A percentile compares a stretch with the other conserved stretches of the same genome.
These are phyloP conservation scores for Aphis gossypii DNA, from an alignment of 1,140 invertebrate genomes.

Conservation along the genomic window DNA sequence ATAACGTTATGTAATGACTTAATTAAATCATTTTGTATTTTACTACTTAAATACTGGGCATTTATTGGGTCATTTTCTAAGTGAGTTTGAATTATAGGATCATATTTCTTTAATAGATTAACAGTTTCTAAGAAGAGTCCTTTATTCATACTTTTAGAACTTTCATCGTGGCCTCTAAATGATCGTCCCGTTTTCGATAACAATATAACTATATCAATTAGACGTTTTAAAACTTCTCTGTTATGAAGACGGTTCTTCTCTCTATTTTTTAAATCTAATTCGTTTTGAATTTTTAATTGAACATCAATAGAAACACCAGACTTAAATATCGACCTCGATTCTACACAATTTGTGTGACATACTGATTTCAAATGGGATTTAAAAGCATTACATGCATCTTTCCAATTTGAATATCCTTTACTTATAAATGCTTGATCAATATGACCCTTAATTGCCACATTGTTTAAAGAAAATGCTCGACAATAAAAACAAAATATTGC, in stretches of 20 bases:
- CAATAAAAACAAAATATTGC: constrained; percentile 42
- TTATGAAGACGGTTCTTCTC: background rate
- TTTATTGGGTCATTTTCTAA: constrained; percentile 23
- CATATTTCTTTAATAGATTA: constrained; percentile 14
- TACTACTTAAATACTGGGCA: constrained; percentile 5
- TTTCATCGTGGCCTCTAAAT: constrained; percentile 16
- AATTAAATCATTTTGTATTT: constrained; percentile 53
- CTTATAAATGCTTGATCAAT: background rate
- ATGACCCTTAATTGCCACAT: background rate
- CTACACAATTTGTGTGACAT: background rate
- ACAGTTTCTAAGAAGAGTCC: constrained; percentile 20
- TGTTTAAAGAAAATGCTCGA: background rate
- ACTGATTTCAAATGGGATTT: background rate
- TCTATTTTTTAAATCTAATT: too few species aligned
- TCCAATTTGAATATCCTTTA: background rate
- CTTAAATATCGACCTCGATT: constrained; percentile 64
- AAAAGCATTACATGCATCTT: background rate
- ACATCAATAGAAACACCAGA: too few species aligned
- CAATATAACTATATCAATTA: background rate
- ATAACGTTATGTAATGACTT: constrained; percentile 45
- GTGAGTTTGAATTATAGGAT: constrained; percentile 5
- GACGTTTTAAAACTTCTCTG: background rate
- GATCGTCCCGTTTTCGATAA: background rate
- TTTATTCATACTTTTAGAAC: background rate
- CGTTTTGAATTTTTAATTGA: too few species aligned